Percentiles rank a stretch among this genome's conserved stretches.
Evolutionary conservation across 2,888 invertebrate genomes (phyloP).

Genomic region (Leptopilina drosophilae): DNA sequence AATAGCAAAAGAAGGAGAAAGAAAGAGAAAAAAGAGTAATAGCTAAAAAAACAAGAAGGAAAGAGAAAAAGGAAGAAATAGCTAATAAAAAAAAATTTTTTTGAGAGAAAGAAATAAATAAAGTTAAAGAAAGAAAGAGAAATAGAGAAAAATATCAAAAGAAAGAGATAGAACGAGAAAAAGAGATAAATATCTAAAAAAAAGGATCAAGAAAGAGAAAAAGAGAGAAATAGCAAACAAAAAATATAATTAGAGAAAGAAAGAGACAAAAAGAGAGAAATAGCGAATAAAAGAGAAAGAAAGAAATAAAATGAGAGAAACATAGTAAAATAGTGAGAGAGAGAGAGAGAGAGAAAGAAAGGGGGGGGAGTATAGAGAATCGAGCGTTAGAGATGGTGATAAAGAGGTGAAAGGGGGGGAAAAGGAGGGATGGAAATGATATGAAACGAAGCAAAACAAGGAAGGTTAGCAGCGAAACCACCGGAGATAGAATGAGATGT

Average conservation of each 20-base stretch:
- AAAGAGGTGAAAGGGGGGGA: background rate
- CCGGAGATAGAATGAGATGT: slow-evolving; percentile 7
- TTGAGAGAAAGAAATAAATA: no score
- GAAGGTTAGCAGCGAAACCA: slow-evolving; percentile 10
- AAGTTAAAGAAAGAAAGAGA: background rate
- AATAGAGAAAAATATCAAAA: no score
- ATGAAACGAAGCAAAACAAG: slow-evolving; percentile 32
- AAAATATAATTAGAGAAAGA: no score
- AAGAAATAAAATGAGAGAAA: no score
- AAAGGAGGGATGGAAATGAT: slow-evolving; percentile 1
- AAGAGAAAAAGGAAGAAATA: no score
- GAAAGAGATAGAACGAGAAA: background rate
- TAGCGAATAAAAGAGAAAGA: no score
- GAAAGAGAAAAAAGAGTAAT: no score
- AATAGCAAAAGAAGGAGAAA: background rate
- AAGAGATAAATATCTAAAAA: background rate
- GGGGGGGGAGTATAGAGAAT: background rate
- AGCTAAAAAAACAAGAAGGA: no score
- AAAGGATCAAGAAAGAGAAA: background rate
- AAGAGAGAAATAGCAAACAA: no score
- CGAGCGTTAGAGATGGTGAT: background rate
- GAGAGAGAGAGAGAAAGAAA: background rate
- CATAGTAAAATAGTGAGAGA: no score
- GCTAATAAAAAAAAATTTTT: no score
- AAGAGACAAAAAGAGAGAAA: background rate